Evolutionary conservation across 1,140 invertebrate species (phyloP).

Genomic region (Nomia melanderi): DNA sequence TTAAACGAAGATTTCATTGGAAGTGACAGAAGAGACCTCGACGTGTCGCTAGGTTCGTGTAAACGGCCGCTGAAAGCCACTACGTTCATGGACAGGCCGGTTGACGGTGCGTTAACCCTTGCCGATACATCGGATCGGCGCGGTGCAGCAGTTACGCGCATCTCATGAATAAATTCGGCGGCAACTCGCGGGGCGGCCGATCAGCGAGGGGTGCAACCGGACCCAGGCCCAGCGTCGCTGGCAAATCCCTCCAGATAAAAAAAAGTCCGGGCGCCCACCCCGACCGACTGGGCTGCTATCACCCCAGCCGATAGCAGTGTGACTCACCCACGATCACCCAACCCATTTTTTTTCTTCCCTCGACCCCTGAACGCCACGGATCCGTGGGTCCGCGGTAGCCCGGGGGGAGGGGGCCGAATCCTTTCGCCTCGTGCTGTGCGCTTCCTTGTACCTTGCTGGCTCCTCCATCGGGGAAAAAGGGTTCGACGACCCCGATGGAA

Average conservation of each 20-base stretch:
- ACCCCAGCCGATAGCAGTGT: conserved; percentile 72
- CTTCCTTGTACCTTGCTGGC: background rate
- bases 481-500: conserved; percentile 3
- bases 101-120: no score
- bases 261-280: conserved; percentile 64
- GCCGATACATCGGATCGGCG: background rate
- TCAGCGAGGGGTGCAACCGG: conserved; percentile 73
- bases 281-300: conserved; percentile 64
- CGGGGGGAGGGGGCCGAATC: conserved; percentile 60
- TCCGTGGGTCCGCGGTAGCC: conserved; percentile 68
- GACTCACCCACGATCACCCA: conserved; percentile 76
- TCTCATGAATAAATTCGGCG: conserved; percentile 79
- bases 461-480: background rate
- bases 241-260: conserved; percentile 79
- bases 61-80: no score
- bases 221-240: conserved; percentile 73
- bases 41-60: no score
- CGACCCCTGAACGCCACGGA: conserved; percentile 70
- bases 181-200: conserved; percentile 61
- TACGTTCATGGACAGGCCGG: no score
- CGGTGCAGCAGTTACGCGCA: conserved; percentile 69
- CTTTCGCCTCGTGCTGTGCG: background rate
- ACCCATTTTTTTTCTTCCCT: conserved; percentile 71
- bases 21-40: no score
- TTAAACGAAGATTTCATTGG: no score